These are phyloP conservation scores for Bubo blakistoni DNA, from an alignment of 2,113 vertebrate species.

Conservation along the genomic window DNA sequence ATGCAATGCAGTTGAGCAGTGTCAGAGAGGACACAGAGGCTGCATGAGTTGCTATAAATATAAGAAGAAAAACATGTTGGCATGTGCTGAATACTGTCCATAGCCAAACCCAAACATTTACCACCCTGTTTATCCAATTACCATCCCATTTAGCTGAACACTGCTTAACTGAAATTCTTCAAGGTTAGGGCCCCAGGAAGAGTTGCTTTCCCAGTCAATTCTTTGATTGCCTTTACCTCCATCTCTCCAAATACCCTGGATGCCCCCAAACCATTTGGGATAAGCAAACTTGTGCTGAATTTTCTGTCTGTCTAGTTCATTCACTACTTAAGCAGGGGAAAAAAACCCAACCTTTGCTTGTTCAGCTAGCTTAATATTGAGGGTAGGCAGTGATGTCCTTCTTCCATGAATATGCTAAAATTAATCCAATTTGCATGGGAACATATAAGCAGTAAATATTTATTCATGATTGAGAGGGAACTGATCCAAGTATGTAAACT, in stretches of 20 bases:
- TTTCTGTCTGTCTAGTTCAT: neutral
- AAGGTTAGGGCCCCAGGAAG: slow-evolving; percentile 28
- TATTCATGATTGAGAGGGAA: slow-evolving; percentile 44
- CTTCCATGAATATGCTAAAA: slow-evolving; percentile 47
- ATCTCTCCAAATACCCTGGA: neutral
- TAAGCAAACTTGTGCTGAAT: neutral
- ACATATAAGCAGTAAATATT: slow-evolving; percentile 57
- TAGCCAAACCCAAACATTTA: neutral
- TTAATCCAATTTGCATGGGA: slow-evolving; percentile 67
- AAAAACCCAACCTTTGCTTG: neutral
- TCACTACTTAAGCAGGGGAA: neutral
- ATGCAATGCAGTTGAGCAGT: accelerated
- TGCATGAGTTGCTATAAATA: neutral
- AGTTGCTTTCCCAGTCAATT: neutral
- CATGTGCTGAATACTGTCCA: neutral
- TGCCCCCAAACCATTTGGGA: slow-evolving; percentile 26
- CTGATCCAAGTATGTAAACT: slow-evolving; percentile 9
- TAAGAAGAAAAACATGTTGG: neutral
- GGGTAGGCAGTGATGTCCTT: slow-evolving; percentile 28
- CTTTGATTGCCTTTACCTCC: slow-evolving; percentile 26
- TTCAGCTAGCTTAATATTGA: slow-evolving; percentile 41
- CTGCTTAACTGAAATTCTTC: slow-evolving; percentile 23
- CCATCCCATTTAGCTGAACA: slow-evolving; percentile 5
- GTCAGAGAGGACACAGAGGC: neutral
- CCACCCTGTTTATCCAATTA: slow-evolving; percentile 34